These are phyloP conservation scores for Macropis europaea DNA, from an alignment of 2,888 invertebrate genomes.

Conservation along the genomic window DNA sequence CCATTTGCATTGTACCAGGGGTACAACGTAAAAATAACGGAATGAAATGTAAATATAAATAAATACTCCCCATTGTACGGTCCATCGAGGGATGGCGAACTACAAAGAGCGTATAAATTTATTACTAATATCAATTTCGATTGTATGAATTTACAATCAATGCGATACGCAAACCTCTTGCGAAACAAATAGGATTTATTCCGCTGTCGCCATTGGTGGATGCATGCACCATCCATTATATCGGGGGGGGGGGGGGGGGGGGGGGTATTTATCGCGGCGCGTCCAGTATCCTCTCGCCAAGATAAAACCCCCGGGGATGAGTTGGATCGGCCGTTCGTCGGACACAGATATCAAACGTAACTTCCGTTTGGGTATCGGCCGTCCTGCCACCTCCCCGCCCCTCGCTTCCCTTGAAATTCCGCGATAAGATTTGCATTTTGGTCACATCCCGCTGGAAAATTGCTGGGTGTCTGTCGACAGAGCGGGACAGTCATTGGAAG, in stretches of 20 bases:
- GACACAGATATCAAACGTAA: slow-evolving; percentile 57
- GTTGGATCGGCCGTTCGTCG: slow-evolving; percentile 39
- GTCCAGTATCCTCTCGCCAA: slow-evolving; percentile 52
- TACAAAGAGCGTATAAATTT: slow-evolving; percentile 39
- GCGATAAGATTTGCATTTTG: slow-evolving; percentile 60
- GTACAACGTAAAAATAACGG: slow-evolving; percentile 34
- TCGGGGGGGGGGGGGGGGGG: no score
- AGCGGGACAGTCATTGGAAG: slow-evolving; percentile 12
- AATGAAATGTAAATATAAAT: slow-evolving; percentile 2
- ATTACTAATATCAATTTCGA: slow-evolving; percentile 55
- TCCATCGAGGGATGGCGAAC: background rate
- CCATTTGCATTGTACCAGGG: no score
- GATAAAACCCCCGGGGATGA: slow-evolving; percentile 57
- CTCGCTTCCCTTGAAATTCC: slow-evolving; percentile 40
- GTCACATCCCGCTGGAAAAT: slow-evolving; percentile 19
- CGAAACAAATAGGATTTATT: slow-evolving; percentile 59
- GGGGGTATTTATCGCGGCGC: slow-evolving; percentile 61
- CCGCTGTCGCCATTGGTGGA: slow-evolving; percentile 35
- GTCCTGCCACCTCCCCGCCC: background rate
- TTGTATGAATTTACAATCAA: slow-evolving; percentile 44
- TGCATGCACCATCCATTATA: slow-evolving; percentile 58
- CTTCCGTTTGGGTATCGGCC: slow-evolving; percentile 55
- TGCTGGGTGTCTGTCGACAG: slow-evolving; percentile 30
- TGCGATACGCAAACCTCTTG: slow-evolving; percentile 18
- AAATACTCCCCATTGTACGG: slow-evolving; percentile 32